A percentile compares a stretch with the other conserved stretches of the same genome.
These are phyloP conservation scores for Sardinella longiceps DNA, from an alignment of 2,797 vertebrate genomes.

Conservation along the genomic window DNA sequence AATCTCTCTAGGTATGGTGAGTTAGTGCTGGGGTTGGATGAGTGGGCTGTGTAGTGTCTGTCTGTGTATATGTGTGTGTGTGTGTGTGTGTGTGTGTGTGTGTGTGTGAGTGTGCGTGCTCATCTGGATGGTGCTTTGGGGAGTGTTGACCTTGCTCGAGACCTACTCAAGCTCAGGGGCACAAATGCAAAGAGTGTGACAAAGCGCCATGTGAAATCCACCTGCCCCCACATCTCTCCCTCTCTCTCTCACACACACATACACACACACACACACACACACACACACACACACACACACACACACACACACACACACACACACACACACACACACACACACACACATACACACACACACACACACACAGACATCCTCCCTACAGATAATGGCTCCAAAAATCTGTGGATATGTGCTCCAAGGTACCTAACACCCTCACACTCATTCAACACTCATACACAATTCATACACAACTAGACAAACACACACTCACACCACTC, in stretches of 20 bases:
- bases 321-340: constrained; percentile 6
- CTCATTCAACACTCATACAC: neutral
- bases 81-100: neutral
- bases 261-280: constrained; percentile 10
- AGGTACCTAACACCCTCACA: neutral
- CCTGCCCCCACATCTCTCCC: neutral
- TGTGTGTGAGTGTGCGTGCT: neutral
- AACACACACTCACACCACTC: constrained; percentile 4
- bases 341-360: neutral
- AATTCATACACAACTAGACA: constrained; percentile 13
- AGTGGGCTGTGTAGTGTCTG: constrained; percentile 29
- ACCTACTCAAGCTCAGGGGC: constrained; percentile 31
- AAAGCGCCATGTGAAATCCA: neutral
- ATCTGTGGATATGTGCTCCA: neutral
- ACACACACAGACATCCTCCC: neutral
- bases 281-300: neutral
- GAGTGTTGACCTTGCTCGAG: constrained; percentile 48
- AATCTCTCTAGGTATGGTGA: constrained; percentile 23
- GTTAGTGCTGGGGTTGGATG: constrained; percentile 24
- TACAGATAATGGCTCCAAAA: neutral
- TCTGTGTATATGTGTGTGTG: neutral
- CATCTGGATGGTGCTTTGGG: neutral
- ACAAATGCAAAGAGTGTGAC: constrained; percentile 2
- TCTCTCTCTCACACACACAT: constrained; percentile 6
- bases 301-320: neutral